Evolutionary conservation across 2,797 vertebrate genomes (phyloP).

Genomic region (Catamblyrhynchus diadema): DNA sequence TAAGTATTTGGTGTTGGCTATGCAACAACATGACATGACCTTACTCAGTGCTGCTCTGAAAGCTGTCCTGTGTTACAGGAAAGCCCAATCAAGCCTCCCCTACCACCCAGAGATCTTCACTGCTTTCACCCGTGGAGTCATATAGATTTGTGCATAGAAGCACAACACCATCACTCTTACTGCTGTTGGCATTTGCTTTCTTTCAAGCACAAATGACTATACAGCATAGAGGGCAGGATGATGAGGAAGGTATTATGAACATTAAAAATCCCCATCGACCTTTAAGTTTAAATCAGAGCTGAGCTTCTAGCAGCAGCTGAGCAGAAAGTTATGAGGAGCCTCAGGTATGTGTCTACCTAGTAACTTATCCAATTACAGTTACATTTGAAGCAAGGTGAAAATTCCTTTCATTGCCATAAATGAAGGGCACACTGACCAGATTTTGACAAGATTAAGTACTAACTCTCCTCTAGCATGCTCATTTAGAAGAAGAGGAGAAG

Average conservation of each 20-base stretch:
- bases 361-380: constrained; percentile 48
- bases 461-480: constrained; percentile 14
- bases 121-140: neutral
- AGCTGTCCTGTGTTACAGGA: neutral
- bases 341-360: neutral
- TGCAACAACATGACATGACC: neutral
- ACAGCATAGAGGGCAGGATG: neutral
- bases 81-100: neutral
- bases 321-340: neutral
- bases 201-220: neutral
- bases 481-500: neutral
- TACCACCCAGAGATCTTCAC: neutral
- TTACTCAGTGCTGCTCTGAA: neutral
- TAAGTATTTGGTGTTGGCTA: neutral
- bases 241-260: neutral
- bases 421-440: constrained; percentile 69
- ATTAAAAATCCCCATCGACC: neutral
- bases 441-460: constrained; percentile 56
- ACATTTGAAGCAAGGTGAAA: constrained; percentile 92
- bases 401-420: constrained; percentile 69
- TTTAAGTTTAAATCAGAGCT: neutral
- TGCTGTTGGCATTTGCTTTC: neutral
- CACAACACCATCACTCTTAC: neutral
- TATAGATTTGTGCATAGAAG: neutral
- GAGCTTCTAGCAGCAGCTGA: neutral